Evolutionary conservation across 2,888 invertebrate genomes (phyloP), one percentile per base, ranked within the genome.

Genomic region (Scelioninae gen. 1): DNA sequence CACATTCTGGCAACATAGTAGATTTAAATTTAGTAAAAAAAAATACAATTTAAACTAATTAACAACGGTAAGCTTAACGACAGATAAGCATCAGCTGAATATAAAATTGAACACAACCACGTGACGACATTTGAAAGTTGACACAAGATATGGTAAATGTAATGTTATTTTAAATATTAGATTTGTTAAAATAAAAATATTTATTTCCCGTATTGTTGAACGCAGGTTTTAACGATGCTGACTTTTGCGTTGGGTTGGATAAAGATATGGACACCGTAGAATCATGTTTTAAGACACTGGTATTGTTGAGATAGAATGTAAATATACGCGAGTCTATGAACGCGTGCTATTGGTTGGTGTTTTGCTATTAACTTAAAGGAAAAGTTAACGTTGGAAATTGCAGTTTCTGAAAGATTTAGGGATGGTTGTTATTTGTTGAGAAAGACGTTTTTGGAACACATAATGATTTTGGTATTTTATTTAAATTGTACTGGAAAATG

Each of bases 271-370:
- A 77, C 77, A 69, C 38, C 60, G 62, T 47, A 23, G 63, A 78
- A 78, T 69, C 69, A 32, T 78, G 77, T 78, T 78, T 63, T 63
- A 78, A 71, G 69, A 69, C 69, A 56, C 69, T 32, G 75, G 75
- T 76, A 76, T 76, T 76, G 75, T 76, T 76, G 51, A 60, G 66
- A 76, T 76, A 58, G 75, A 76, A 76, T 66, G 75, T 66, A 76
- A 76, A n/a, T n/a, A 76, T 75, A 66, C 75, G 47, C 29, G 75
- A 66, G 56, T 29, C 51, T 65, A 58, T 66, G 65, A 38, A 58
- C 58, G 75, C 38, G 53, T 56, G 74, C 75, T 55, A 74, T 74
- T 65, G 74, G 74, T 65, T 31, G 63, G 45, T 38, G 55, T 74
- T 74, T 74, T 63, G 65, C 72, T 65, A 65, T 63, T 74, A 69